Evolutionary conservation across 2,888 invertebrate species (phyloP), one percentile per base, ranked within the genome.

Genomic region (Trichopoda pennipes): DNA sequence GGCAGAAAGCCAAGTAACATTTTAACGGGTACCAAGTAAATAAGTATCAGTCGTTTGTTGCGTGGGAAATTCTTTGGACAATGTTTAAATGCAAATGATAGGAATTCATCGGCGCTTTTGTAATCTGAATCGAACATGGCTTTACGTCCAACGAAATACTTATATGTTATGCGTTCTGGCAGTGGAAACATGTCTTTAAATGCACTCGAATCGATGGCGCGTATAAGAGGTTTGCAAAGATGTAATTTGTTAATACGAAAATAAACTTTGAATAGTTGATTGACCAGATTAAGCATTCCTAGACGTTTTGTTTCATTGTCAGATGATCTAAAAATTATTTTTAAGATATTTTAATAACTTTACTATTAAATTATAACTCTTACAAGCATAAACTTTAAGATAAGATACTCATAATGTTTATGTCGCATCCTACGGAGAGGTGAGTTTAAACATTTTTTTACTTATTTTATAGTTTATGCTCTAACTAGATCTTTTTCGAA

Each of bases 121-220:
- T 98, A 98, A 89, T 99, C 97, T 73, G 98, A 98, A 91, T 99
- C 99, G 90, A 99, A 99, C 97, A 99, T 99, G 3, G 98, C 97
- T 90, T 99, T 99, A 38, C 99, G 93, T 0, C 99, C 99, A 19
- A 98, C 97, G 92, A 98, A 99, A 91, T 99, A 99, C 88, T 96
- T 96, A 91, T 98, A 99, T 0, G 99, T 99, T 72, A 99, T 97
- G 89, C 97, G 96, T 89, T 99, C 99, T 12, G 97, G 95, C 79
- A 98, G 91, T 1, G 96, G 95, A 90, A 98, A 99, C 80, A 94
- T 94, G 74, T 98, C 97, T 90, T 97, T 97, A 84, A 96, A 95
- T 0, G 95, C 94, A 17, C 97, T 96, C 17, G 97, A 97, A 87
- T 99, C 99, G 84, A 99, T 98, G 0, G 99, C 99, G 85, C 99